Base-by-base conservation (phyloP, 2,888 invertebrate genomes). In the Zele albiditarsus region DNA sequence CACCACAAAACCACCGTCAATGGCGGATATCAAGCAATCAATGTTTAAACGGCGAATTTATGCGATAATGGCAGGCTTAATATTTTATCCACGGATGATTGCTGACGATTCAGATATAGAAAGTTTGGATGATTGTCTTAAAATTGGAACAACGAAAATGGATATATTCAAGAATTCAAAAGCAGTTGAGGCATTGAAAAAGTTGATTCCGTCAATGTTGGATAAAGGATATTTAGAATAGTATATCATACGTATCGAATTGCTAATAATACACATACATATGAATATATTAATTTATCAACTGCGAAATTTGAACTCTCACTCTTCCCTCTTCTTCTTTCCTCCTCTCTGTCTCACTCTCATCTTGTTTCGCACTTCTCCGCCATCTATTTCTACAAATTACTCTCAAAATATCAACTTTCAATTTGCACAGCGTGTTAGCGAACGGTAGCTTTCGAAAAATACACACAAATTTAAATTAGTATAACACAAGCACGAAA, bases 161-260 rank as follows among this genome's bases (percentile, higher is more conserved):
- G 70, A 85, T 57, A 77, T 81, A 8, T 82, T 85, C n/a, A 82
- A 78, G n/a, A 82, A 82, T 71, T 79, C 81, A 0, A 25, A 71
- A 12, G 80, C 80, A 1, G 66, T 79, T 8, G 73, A 71, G 46
- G 65, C 79, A 5, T 20, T 80, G 5, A 66, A 20, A 20, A 84
- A 82, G 62, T 75, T 82, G 60, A 77, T 85, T 1, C 77, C 80
- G 0, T 27, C 76, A 16, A 77, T 84, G 80, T 65, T 83, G 4
- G 73, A 80, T 38, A 80, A 69, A 16, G 82, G 80, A 12, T 83
- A 83, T 49, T 78, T 86, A 0, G 82, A 83, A 73, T 83, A 28
- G 80, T 4, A 38, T 38, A 38, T n/a, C n/a, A n/a, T n/a, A n/a
- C n/a, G n/a, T n/a, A n/a, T 38, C 10, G 12, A 38, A 38, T 38